Conservation (phyloP, 2,888 invertebrate species). For the Pseudococcus jackbeardsleyi region DNA sequence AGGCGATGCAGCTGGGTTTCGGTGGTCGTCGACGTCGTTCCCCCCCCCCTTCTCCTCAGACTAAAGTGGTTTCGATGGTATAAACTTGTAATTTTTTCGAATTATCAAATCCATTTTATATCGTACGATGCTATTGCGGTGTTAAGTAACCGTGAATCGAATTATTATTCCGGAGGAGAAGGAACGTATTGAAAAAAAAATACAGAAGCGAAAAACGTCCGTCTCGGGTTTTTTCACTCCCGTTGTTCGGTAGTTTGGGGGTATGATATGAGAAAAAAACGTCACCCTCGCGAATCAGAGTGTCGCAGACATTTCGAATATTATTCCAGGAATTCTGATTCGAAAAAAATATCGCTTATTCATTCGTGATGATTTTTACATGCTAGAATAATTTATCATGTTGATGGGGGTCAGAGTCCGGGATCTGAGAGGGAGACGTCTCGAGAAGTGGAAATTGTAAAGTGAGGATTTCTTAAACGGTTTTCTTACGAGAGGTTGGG, state of each 20-base stretch:
- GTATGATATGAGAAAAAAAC: constrained; percentile 23
- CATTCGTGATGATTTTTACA: constrained; percentile 59
- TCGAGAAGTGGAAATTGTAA: not conserved
- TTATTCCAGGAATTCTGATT: constrained; percentile 29
- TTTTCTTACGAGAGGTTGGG: not conserved
- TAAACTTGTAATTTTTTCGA: constrained; percentile 37
- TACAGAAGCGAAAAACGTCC: not conserved
- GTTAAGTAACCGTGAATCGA: constrained; percentile 48
- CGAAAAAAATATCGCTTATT: constrained; percentile 39
- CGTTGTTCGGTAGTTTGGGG: not conserved
- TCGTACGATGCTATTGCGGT: not conserved
- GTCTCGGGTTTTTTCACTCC: not conserved
- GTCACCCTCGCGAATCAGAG: constrained; percentile 39
- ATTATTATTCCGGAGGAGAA: not conserved
- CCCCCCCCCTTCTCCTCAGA: not conserved
- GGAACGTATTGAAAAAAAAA: constrained; percentile 23
- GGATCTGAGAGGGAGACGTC: not conserved
- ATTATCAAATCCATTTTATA: constrained; percentile 42
- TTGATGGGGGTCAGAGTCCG: not conserved
- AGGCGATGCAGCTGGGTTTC: not conserved
- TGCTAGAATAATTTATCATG: constrained; percentile 37
- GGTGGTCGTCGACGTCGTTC: not conserved
- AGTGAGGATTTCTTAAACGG: not conserved
- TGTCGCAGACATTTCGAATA: constrained; percentile 52
- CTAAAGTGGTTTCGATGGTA: constrained; percentile 1